Base-by-base conservation (phyloP, 2,888 invertebrate genomes). In the Quadroppia sp. region DNA sequence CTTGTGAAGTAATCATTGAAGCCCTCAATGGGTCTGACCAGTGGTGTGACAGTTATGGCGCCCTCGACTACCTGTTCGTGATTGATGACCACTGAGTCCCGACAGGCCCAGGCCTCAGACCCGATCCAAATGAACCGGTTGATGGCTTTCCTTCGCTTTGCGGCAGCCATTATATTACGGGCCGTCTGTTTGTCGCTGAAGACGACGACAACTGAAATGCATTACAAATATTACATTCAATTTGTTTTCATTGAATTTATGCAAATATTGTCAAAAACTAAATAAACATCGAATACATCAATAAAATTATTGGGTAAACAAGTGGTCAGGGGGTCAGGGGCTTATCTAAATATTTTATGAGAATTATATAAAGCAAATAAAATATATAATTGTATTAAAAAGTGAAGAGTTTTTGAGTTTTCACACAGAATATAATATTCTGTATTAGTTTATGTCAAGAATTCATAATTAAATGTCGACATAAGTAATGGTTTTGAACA, bases 11-110 rank as follows among this genome's bases (percentile, higher is more conserved):
- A 85, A 0, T 83, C 81, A 77, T 85, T 85, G 79, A 86, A 87
- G 3, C 85, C 85, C 4, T 80, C 79, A 53, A 86, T 79, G 6
- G 79, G 79, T 28, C 81, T 79, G 3, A 83, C 83, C 17, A 85
- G 77, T 0, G 86, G 86, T 74, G 86, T 86, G 1, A 87, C 83
- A 0, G 85, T 84, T 1, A 86, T 82, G 1, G 86, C 84, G 0
- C 85, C 85, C 74, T 85, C 84, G 9, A 85, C 81, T 0, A 84
- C 82, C 1, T 80, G 77, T 69, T 82, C 82, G 71, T 80, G 76
- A 28, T 81, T 79, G 76, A 79, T 72, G 30, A 78, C 79, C 15
- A 80, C 78, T 17, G 78, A 75, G 20, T 77, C 76, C 13, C 81
- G 77, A 9, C 81, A 82, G 48, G 80, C 83, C 86, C 86, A 86